A percentile compares a stretch with the other conserved stretches of the same genome.
phyloP scores from a whole-genome alignment of 92 coral and sea anemone species.

The Ricordea florida region DNA sequence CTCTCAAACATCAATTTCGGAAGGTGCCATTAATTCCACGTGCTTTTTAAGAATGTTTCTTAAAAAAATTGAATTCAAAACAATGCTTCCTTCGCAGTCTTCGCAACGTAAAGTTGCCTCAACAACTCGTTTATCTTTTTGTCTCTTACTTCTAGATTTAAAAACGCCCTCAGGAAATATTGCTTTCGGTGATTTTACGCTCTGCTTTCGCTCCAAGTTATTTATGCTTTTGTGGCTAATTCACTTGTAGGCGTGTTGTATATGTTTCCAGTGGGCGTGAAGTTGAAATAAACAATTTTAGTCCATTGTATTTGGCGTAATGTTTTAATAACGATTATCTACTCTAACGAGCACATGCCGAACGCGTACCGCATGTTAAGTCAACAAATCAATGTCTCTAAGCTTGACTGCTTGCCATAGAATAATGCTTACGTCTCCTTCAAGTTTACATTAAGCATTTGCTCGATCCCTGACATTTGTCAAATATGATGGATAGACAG shows the following conservation, averaged over 20 bases:
- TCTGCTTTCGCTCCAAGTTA: no score
- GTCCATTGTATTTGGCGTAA: background rate
- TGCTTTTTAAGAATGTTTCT: no score
- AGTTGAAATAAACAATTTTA: constrained; percentile 11
- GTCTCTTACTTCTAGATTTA: no score
- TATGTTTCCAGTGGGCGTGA: constrained; percentile 21
- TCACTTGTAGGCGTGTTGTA: constrained; percentile 9
- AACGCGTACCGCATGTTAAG: no score
- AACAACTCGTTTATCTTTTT: no score
- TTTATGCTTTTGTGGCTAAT: background rate
- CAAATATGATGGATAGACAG: constrained; percentile 10
- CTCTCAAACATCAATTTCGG: no score
- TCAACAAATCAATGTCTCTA: background rate
- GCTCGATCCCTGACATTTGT: constrained; percentile 26
- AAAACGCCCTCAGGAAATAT: no score
- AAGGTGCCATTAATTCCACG: no score
- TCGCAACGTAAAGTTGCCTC: no score
- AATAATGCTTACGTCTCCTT: background rate
- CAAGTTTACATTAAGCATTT: constrained; percentile 14
- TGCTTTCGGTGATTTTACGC: no score
- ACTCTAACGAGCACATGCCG: background rate
- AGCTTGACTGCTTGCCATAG: background rate
- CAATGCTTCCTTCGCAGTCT: no score
- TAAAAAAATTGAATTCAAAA: no score
- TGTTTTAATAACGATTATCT: constrained; percentile 25